phyloP scores from a whole-genome alignment of 2,113 vertebrate genomes.

The Nymphicus hollandicus region DNA sequence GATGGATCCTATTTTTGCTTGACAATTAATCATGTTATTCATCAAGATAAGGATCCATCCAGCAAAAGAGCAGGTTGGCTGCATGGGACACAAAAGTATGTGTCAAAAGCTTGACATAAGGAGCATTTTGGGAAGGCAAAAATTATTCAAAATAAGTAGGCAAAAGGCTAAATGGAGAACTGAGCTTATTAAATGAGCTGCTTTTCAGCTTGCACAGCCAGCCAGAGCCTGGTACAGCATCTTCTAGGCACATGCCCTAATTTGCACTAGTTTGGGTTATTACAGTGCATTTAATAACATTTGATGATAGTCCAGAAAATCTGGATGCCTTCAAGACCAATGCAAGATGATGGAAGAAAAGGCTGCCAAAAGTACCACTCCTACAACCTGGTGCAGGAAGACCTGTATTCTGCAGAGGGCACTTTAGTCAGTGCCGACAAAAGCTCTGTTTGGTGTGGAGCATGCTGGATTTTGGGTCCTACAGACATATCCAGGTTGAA shows the following conservation, averaged over 20 bases:
- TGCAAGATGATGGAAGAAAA: neutral
- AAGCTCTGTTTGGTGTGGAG: neutral
- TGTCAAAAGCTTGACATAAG: neutral
- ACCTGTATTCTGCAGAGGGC: neutral
- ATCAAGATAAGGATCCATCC: neutral
- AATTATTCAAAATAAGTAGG: neutral
- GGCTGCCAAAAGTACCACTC: neutral
- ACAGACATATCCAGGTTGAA: neutral
- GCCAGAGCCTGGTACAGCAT: neutral
- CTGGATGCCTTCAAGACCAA: neutral
- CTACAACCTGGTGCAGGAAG: neutral
- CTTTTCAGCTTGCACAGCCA: neutral
- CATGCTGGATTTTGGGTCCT: neutral
- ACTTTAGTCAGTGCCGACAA: fast-evolving
- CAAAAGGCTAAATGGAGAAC: neutral
- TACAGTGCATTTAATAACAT: neutral
- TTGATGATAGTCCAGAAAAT: neutral
- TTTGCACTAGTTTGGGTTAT: neutral
- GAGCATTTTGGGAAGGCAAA: neutral
- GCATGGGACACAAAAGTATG: neutral
- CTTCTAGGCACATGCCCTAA: neutral
- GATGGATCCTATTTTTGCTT: neutral
- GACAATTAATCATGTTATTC: neutral
- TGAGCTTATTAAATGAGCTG: neutral
- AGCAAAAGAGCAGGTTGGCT: neutral